Evolutionary conservation across 2,797 vertebrate genomes (phyloP).

Genomic region (Lagodon rhomboides): DNA sequence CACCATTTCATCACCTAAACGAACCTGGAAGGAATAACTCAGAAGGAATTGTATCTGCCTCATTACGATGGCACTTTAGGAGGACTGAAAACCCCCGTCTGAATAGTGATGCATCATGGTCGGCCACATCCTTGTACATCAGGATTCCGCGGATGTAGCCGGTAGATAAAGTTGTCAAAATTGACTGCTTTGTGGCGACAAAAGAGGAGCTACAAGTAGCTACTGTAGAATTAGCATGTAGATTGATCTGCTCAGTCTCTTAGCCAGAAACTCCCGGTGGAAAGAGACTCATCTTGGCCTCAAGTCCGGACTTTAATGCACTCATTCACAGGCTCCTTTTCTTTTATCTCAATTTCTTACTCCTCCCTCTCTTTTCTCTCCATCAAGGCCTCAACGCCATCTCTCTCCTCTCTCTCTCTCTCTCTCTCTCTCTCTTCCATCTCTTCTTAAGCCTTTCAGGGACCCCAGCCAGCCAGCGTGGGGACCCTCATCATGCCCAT

Average conservation of each 20-base stretch:
- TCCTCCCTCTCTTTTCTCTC: constrained; percentile 74
- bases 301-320: constrained; percentile 69
- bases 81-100: background rate
- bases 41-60: background rate
- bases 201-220: constrained; percentile 35
- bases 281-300: constrained; percentile 70
- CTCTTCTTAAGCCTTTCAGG: constrained; percentile 77
- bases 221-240: constrained; percentile 74
- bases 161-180: constrained; percentile 23
- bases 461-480: constrained; percentile 71
- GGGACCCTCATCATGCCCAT: constrained; percentile 83
- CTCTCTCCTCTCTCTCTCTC: constrained; percentile 54
- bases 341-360: constrained; percentile 76
- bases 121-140: constrained; percentile 7
- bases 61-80: background rate
- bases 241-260: constrained; percentile 66
- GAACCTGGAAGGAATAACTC: background rate
- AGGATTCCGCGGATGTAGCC: constrained; percentile 10
- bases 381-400: constrained; percentile 62
- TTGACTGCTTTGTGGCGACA: constrained; percentile 24
- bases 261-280: constrained; percentile 43
- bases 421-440: constrained; percentile 47
- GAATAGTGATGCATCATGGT: constrained; percentile 9
- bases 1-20: background rate
- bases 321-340: constrained; percentile 66